phyloP scores from a whole-genome alignment of 2,797 vertebrate species.

The Kryptolebias ocellatus region DNA sequence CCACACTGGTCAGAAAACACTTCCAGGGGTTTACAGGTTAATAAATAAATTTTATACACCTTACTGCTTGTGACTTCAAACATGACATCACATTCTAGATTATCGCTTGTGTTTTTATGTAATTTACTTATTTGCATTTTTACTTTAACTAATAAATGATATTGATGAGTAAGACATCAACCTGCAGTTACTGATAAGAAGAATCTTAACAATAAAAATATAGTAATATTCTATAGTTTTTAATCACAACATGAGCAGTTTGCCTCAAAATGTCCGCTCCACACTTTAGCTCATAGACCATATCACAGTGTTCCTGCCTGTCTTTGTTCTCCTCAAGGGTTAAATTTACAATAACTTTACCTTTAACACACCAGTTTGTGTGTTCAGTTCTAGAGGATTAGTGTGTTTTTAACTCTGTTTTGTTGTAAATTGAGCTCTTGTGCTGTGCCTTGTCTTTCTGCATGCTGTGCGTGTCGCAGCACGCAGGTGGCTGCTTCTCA shows the following conservation, averaged over 20 bases:
- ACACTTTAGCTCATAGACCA: no score
- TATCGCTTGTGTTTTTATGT: neutral
- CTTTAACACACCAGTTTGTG: neutral
- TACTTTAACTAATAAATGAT: neutral
- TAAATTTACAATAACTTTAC: neutral
- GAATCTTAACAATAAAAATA: no score
- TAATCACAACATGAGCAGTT: no score
- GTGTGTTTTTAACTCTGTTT: neutral
- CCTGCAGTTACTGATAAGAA: no score
- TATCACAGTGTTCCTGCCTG: no score
- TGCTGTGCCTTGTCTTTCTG: neutral
- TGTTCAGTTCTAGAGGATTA: neutral
- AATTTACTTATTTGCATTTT: neutral
- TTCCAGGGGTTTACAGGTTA: neutral
- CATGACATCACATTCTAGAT: neutral
- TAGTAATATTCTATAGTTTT: no score
- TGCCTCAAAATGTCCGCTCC: no score
- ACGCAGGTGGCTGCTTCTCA: neutral
- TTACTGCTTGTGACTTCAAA: neutral
- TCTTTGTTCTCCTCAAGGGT: neutral
- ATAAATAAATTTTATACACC: neutral
- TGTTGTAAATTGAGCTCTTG: constrained; percentile 9
- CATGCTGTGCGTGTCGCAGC: neutral
- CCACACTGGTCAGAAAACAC: neutral
- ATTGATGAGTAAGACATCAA: no score